Evolutionary conservation across 2,797 vertebrate genomes (phyloP).

Genomic region (Calcarius lapponicus): DNA sequence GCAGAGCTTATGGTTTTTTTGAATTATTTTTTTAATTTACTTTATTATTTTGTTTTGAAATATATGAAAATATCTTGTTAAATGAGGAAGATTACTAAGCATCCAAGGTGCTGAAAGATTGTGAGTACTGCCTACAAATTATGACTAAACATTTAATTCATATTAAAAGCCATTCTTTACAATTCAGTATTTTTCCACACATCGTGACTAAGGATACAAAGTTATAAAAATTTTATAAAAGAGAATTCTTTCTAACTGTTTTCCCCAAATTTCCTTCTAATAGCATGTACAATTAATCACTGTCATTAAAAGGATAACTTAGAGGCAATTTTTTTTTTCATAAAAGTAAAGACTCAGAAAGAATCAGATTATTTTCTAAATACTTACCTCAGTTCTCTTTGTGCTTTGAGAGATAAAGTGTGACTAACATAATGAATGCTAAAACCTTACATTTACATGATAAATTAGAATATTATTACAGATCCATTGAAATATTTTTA

Average conservation of each 20-base stretch:
- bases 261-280: not conserved
- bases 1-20: fast-evolving
- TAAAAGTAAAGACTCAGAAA: not conserved
- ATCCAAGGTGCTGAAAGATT: not conserved
- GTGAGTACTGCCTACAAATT: not conserved
- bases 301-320: not conserved
- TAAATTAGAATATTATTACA: not conserved
- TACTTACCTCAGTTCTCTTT: not conserved
- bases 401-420: not conserved
- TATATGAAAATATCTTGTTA: not conserved
- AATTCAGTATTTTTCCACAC: not conserved
- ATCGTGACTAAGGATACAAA: not conserved
- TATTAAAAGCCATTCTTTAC: not conserved
- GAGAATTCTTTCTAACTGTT: not conserved
- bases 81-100: not conserved
- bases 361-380: not conserved
- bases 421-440: not conserved
- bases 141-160: not conserved
- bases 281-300: not conserved
- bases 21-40: not conserved
- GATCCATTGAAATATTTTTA: not conserved
- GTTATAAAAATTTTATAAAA: not conserved
- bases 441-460: not conserved
- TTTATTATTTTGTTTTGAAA: not conserved
- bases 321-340: not conserved